phyloP scores from a whole-genome alignment of 2,888 invertebrate species.

The Exephanes ischioxanthus region DNA sequence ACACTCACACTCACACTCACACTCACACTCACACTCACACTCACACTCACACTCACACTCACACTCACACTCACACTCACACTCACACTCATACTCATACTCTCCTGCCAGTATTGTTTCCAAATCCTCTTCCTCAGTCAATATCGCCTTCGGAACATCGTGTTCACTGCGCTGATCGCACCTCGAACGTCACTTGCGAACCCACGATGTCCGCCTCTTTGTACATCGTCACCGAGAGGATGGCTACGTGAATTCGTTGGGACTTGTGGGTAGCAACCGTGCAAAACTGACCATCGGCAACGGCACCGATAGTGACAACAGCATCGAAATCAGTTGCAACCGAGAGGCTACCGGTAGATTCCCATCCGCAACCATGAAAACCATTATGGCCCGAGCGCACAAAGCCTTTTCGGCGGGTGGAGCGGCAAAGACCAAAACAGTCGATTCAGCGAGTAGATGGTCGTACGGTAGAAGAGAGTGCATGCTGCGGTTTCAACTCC shows the following conservation, averaged over 20 bases:
- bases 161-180: background rate
- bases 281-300: background rate
- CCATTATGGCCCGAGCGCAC: conserved; percentile 30
- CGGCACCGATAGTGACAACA: background rate
- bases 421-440: conserved; percentile 48
- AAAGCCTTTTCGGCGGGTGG: conserved; percentile 35
- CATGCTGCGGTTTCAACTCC: background rate
- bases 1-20: too few species aligned
- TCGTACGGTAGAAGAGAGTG: background rate
- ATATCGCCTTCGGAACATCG: background rate
- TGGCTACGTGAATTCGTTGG: background rate
- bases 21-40: too few species aligned
- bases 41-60: too few species aligned
- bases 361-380: conserved; percentile 21
- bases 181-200: background rate
- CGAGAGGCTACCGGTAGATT: background rate
- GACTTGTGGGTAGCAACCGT: background rate
- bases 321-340: background rate
- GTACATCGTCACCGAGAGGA: background rate
- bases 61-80: too few species aligned
- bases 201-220: background rate
- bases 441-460: background rate
- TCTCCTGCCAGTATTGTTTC: background rate
- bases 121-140: background rate
- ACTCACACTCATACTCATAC: too few species aligned